Conservation (phyloP, 2,888 invertebrate species). For the Trissolcus japonicus region DNA sequence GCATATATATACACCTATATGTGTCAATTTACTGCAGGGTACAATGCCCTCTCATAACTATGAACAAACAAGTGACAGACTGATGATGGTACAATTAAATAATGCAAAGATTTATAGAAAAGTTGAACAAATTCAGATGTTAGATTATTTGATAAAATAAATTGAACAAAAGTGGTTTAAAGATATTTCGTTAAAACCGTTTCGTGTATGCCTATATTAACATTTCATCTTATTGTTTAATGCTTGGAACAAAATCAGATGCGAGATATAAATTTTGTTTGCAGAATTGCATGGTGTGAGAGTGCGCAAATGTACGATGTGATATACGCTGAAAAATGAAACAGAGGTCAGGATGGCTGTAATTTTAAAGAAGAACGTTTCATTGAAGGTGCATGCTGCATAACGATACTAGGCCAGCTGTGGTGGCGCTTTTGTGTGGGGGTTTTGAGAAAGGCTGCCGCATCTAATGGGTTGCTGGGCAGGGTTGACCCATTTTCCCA, state of each 20-base stretch:
- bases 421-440: conserved; percentile 51
- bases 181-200: no score
- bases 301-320: no score
- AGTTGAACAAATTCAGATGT: no score
- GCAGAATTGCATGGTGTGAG: no score
- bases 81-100: not conserved
- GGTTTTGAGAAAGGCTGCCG: conserved; percentile 48
- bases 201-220: no score
- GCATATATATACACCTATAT: conserved; percentile 17
- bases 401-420: conserved; percentile 49
- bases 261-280: no score
- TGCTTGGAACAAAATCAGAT: no score
- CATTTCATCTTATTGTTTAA: no score
- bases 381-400: conserved; percentile 43
- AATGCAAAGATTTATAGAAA: no score
- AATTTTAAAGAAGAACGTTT: conserved; percentile 44
- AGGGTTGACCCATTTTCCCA: conserved; percentile 56
- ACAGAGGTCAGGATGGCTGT: not conserved
- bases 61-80: conserved; percentile 3
- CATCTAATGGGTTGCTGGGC: conserved; percentile 58
- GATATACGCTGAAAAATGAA: conserved; percentile 7
- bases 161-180: no score
- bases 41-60: conserved; percentile 21
- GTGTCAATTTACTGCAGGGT: conserved; percentile 21
- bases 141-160: no score